Base-by-base conservation (phyloP, 1,140 invertebrate species). In the Meteorus sp. region DNA sequence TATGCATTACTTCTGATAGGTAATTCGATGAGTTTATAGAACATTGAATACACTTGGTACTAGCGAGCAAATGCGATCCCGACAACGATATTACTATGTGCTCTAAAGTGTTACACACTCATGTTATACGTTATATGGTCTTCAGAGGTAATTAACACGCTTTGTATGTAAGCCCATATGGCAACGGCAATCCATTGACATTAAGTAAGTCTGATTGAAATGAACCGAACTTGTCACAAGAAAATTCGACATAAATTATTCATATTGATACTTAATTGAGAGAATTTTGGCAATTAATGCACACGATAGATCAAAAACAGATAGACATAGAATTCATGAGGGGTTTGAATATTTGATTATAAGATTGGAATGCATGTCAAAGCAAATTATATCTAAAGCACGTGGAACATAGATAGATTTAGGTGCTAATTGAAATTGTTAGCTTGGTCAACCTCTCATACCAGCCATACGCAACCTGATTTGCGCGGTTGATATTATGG, bases 21-120 rank as follows among this genome's bases (percentile, higher is more conserved):
- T 23, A 45, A n/a, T 25, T 2, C 41, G 41, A 44, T 56, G 39
- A 56, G 54, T 56, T 56, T 45, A 56, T 44, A 23, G 41, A 56
- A 56, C 27, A 56, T 56, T 56, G 33, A 27, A 27, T 45, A 47
- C 54, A 56, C 43, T 45, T 23, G 27, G 43, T 45, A 11, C 27
- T 44, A 56, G 45, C 54, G 43, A 2, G 41, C 27, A 15, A 29
- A 56, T 13, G 54, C 47, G 39, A 56, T 56, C 54, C 47, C 25
- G 23, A 9, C 9, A 44, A 20, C 44, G 22, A 20, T 35, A 35
- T 35, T n/a, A 35, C 33, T 3, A 11, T 13, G 13, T 11, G 11
- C 13, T 11, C 31, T 52, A 15, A 8, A 29, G 13, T 23, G 25
- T 27, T n/a, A n/a, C 43, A 20, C 37, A 25, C 27, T 39, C 11